Evolutionary conservation across 2,797 vertebrate genomes (phyloP).

Genomic region (Chromis chromis): DNA sequence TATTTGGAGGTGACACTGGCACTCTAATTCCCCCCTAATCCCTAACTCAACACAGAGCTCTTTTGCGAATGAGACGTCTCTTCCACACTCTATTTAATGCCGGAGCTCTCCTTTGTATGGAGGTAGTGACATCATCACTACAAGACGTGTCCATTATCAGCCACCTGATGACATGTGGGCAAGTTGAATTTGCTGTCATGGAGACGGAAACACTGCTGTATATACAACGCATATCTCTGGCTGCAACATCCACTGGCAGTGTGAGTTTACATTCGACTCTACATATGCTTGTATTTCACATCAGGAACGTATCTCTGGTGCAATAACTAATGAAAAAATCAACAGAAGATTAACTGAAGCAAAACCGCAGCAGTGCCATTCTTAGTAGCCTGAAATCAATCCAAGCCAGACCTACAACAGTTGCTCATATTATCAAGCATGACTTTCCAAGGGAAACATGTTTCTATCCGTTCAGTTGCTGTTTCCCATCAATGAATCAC

Average conservation of each 20-base stretch:
- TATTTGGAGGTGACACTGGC: conserved; percentile 80
- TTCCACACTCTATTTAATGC: conserved; percentile 67
- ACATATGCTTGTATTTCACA: conserved; percentile 4
- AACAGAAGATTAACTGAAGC: conserved; percentile 28
- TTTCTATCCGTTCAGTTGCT: conserved; percentile 61
- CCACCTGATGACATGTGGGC: conserved; percentile 74
- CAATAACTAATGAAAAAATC: conserved; percentile 25
- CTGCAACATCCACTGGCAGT: conserved; percentile 1
- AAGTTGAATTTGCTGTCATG: conserved; percentile 75
- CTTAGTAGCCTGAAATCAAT: conserved; percentile 39
- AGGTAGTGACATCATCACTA: conserved; percentile 76
- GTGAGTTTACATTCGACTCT: conserved; percentile 21
- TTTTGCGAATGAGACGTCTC: conserved; percentile 72
- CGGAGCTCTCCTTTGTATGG: conserved; percentile 61
- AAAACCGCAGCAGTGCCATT: conserved; percentile 39
- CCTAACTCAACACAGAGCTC: conserved; percentile 79
- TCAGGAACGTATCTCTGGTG: not conserved
- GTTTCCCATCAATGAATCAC: conserved; percentile 77
- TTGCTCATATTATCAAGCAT: conserved; percentile 70
- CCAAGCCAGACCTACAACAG: conserved; percentile 54
- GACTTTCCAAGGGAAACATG: conserved; percentile 72
- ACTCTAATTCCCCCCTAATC: conserved; percentile 78
- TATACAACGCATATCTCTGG: conserved; percentile 66
- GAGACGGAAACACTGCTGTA: conserved; percentile 70
- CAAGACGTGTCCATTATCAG: conserved; percentile 75